Conservation (phyloP, 2,797 vertebrate species). For the Eulemur rubriventer region DNA sequence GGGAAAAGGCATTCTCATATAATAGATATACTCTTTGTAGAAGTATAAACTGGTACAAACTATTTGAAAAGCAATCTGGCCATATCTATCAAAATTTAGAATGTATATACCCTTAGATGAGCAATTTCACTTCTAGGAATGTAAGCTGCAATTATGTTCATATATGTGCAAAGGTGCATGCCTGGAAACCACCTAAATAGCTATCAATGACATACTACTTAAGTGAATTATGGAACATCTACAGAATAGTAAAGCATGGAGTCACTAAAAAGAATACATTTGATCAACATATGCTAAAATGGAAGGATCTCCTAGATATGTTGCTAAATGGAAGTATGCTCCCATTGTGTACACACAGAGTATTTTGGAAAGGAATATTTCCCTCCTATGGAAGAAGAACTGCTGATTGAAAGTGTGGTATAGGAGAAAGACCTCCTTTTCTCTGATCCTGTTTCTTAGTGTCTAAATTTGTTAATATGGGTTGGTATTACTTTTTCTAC, state of each 20-base stretch:
- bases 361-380: background rate
- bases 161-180: background rate
- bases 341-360: background rate
- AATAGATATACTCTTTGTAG: background rate
- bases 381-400: background rate
- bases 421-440: background rate
- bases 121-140: background rate
- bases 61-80: background rate
- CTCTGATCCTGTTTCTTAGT: background rate
- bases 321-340: background rate
- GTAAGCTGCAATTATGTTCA: background rate
- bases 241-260: background rate
- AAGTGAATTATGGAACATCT: background rate
- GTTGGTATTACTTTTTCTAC: background rate
- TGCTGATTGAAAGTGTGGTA: background rate
- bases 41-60: background rate
- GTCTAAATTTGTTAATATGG: background rate
- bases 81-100: background rate
- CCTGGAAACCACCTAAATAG: constrained; percentile 15
- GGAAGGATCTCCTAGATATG: background rate
- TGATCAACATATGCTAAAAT: background rate
- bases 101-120: background rate
- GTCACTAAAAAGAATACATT: background rate
- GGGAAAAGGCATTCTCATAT: background rate
- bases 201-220: background rate